Percentiles rank a stretch among this genome's conserved stretches.
phyloP scores from a whole-genome alignment of 2,797 vertebrate genomes.

The Capromys pilorides region DNA sequence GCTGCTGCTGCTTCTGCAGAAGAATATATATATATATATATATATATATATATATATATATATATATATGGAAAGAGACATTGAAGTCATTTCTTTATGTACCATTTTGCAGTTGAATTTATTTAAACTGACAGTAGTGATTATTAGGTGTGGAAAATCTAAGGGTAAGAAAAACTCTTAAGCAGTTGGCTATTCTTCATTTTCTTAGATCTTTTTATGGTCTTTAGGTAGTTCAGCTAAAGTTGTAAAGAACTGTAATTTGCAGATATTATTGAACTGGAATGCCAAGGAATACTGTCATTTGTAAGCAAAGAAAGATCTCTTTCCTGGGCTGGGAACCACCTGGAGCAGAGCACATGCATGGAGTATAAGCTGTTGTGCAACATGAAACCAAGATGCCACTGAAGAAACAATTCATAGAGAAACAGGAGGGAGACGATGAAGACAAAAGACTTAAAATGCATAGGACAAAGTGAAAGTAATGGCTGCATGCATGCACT shows the following conservation, averaged over 20 bases:
- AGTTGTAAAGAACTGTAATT: constrained; percentile 69
- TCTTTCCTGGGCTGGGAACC: constrained; percentile 71
- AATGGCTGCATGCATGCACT: not conserved
- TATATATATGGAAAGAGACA: constrained; percentile 70
- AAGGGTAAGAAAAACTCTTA: constrained; percentile 21
- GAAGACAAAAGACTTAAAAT: constrained; percentile 47
- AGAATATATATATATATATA: not conserved
- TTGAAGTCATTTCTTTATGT: constrained; percentile 74
- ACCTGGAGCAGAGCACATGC: constrained; percentile 60
- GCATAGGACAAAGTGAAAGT: not conserved
- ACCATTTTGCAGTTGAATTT: constrained; percentile 67
- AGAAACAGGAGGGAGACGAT: constrained; percentile 60
- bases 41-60: constrained; percentile 46
- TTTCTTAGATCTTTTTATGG: constrained; percentile 63
- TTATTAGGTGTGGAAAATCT: constrained; percentile 43
- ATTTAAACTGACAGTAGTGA: constrained; percentile 70
- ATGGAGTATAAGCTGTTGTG: constrained; percentile 62
- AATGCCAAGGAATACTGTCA: constrained; percentile 60
- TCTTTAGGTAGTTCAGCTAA: constrained; percentile 63
- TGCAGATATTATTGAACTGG: constrained; percentile 68
- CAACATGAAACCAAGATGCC: constrained; percentile 64
- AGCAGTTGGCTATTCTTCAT: constrained; percentile 47
- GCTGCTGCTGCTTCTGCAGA: constrained; percentile 44
- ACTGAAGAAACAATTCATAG: constrained; percentile 63
- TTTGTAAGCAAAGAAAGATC: constrained; percentile 62